Conservation (phyloP, 2,888 invertebrate genomes). For the Sarcophaga caerulescens region DNA sequence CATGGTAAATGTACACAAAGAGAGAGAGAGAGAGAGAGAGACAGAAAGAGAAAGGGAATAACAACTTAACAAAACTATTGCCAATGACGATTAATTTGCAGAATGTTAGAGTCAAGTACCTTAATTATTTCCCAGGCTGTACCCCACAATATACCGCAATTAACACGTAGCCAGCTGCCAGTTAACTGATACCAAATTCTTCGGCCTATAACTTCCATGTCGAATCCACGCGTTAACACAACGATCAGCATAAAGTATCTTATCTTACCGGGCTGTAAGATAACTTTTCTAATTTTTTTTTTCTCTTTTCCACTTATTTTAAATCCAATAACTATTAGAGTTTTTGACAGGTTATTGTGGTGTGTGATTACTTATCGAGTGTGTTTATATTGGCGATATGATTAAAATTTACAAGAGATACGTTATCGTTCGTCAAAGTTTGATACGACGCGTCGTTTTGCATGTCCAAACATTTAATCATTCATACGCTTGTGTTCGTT, state of each 20-base stretch:
- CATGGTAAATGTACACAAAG: no score
- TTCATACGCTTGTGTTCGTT: background rate
- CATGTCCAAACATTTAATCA: background rate
- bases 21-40: no score
- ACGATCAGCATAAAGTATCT: background rate
- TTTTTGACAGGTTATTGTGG: background rate
- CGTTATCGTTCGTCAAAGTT: no score
- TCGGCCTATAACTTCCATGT: constrained; percentile 43
- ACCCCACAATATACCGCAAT: constrained; percentile 53
- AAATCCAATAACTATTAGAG: background rate
- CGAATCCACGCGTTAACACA: background rate
- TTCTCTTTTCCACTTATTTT: background rate
- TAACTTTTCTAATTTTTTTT: background rate
- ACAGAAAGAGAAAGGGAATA: no score
- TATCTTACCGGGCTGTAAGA: background rate
- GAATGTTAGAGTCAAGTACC: constrained; percentile 31
- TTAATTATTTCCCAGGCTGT: constrained; percentile 49
- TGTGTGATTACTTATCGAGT: constrained; percentile 44
- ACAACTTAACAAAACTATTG: background rate
- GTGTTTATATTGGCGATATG: constrained; percentile 36
- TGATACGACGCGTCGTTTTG: background rate
- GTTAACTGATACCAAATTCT: constrained; percentile 61
- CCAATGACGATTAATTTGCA: background rate
- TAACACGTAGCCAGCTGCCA: constrained; percentile 54
- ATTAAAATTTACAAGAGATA: background rate